phyloP scores from a whole-genome alignment of 2,888 invertebrate species.

The Cerceris ruficornis region DNA sequence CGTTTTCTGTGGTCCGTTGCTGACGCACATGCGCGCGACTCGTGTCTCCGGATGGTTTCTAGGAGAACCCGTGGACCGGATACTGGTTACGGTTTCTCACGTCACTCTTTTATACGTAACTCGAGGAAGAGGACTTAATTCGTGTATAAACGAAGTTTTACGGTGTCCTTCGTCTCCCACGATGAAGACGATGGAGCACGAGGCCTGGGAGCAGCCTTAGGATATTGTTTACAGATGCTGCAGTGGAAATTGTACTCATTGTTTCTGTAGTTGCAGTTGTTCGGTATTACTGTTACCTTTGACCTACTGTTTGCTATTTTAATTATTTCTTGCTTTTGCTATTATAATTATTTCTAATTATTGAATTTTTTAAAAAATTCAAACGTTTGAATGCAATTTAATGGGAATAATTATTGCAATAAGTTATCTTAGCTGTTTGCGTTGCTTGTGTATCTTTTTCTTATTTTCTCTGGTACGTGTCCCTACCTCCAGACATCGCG shows the following conservation, averaged over 20 bases:
- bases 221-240: too few relatives aligned
- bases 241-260: too few relatives aligned
- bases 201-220: background rate
- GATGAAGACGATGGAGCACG: background rate
- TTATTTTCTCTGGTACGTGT: too few relatives aligned
- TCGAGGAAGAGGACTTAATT: background rate
- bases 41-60: slow-evolving; percentile 1
- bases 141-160: background rate
- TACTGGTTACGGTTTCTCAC: slow-evolving; percentile 14
- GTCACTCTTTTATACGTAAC: slow-evolving; percentile 11
- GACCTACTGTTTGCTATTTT: background rate
- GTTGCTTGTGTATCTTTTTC: too few relatives aligned
- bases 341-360: background rate
- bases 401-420: too few relatives aligned
- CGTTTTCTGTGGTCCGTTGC: background rate
- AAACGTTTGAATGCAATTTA: too few relatives aligned
- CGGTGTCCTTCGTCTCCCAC: background rate
- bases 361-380: too few relatives aligned
- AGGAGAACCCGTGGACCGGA: slow-evolving; percentile 18
- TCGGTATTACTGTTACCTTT: background rate
- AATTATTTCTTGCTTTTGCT: background rate
- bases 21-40: background rate
- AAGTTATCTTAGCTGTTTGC: too few relatives aligned
- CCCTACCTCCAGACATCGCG: too few relatives aligned
- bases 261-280: too few relatives aligned